phyloP scores from a whole-genome alignment of 2,113 vertebrate genomes.

The Apaloderma vittatum region DNA sequence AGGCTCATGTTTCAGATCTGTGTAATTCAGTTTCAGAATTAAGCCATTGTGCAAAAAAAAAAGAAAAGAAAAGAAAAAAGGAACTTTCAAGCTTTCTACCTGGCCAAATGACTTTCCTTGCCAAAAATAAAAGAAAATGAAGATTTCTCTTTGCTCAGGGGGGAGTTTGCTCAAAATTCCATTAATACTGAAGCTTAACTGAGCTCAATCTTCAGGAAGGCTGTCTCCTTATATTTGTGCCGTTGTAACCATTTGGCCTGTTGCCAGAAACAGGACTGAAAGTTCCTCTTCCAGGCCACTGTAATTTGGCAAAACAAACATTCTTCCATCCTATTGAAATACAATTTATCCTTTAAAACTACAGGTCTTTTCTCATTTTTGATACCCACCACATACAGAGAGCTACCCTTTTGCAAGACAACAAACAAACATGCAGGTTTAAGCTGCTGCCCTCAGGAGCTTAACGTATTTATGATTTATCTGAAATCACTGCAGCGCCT shows the following conservation, averaged over 20 bases:
- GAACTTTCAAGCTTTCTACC: background rate
- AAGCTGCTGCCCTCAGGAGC: constrained; percentile 13
- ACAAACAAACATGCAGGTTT: background rate
- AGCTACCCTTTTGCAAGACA: background rate
- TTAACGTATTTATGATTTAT: constrained; percentile 2
- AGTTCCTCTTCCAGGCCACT: background rate
- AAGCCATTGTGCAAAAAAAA: background rate
- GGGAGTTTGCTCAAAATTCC: constrained; percentile 10
- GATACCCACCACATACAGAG: background rate
- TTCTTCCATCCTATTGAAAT: background rate
- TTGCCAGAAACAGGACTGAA: background rate
- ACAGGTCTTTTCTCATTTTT: background rate
- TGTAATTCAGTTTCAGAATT: constrained; percentile 12
- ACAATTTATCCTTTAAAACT: background rate
- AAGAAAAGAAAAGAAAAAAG: background rate
- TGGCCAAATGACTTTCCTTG: background rate
- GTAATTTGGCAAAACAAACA: constrained; percentile 26
- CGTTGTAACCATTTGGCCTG: background rate
- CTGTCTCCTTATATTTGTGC: background rate
- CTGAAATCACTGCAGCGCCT: background rate
- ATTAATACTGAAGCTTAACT: constrained; percentile 22
- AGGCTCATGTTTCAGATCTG: background rate
- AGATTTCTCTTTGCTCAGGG: constrained; percentile 4
- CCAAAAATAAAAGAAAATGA: constrained; percentile 18
- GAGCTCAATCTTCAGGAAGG: background rate